Base-by-base conservation (phyloP, 2,888 invertebrate genomes). In the Polia nebulosa region DNA sequence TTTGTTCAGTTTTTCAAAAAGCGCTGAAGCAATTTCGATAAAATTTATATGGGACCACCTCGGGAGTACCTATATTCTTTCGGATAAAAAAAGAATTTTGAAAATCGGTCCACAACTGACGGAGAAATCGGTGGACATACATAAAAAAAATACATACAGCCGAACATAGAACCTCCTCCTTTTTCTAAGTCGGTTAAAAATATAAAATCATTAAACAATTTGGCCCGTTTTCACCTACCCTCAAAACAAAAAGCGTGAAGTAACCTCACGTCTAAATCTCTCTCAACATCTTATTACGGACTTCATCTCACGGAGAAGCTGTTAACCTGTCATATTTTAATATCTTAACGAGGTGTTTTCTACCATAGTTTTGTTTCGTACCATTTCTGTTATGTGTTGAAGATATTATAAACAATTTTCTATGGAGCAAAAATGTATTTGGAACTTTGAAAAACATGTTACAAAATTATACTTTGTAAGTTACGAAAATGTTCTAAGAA, bases 321-420 rank as follows among this genome's bases (percentile, higher is more conserved):
- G 34, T 70, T 70, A 55, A 9, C 6, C 7, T 72, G 73, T 70
- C 70, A 53, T 53, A 49, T 55, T 53, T 61, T 72, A 53, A 70
- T 72, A 11, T 39, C 22, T 6, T 34, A 47, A 70, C 15, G 11
- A 72, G 25, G n/a, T 15, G 34, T 70, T 53, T 27, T 64, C 44
- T 3, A 17, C 20, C 15, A 20, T 25, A 25, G 20, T 15, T 27
- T 29, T 13, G n/a, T 20, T 29, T n/a, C 7, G 7, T 17, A 41
- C 15, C 17, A 22, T 6, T 0, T 25, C 13, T 6, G 2, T 20
- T 36, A 17, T 20, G 15, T 29, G 22, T 59, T 36, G 11, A 53
- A 53, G 17, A 22, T 47, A 34, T 61, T 61, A 41, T 27, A 1
- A 20, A n/a, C 27, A 55, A 72, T 61, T 68, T 70, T 70, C 58